Conservation (phyloP, 2,113 vertebrate species). For the Phrynocephalus versicolor region DNA sequence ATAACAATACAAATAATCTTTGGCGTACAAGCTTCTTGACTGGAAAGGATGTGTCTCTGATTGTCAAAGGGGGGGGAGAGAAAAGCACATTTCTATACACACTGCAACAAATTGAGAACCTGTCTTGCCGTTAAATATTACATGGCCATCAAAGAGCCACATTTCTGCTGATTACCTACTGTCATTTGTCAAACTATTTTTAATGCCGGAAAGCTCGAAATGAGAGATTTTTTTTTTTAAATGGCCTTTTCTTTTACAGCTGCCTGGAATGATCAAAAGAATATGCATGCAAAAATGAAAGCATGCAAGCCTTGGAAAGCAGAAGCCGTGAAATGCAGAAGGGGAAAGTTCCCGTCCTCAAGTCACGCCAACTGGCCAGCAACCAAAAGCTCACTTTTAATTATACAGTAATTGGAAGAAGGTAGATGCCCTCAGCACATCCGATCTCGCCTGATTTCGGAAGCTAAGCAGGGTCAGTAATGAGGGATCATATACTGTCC, state of each 20-base stretch:
- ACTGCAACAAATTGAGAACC: neutral
- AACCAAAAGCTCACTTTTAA: slow-evolving; percentile 40
- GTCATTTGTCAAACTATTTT: neutral
- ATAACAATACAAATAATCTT: neutral
- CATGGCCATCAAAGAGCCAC: neutral
- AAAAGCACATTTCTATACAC: neutral
- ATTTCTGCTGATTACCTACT: neutral
- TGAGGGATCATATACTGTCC: too few relatives aligned
- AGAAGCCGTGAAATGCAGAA: slow-evolving; percentile 39
- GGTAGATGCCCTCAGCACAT: too few relatives aligned
- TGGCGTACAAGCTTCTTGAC: rapidly evolving
- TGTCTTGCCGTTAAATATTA: neutral
- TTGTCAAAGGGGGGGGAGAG: neutral
- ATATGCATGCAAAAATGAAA: neutral
- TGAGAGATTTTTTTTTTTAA: neutral
- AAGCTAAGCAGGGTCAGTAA: too few relatives aligned
- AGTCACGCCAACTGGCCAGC: slow-evolving; percentile 20
- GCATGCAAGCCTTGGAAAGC: slow-evolving; percentile 34
- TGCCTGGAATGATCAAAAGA: neutral
- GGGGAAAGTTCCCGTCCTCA: slow-evolving; percentile 24
- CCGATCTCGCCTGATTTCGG: too few relatives aligned
- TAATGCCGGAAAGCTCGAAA: neutral
- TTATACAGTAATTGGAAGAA: slow-evolving; percentile 50
- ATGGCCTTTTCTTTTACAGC: neutral
- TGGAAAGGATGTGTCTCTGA: neutral